phyloP scores from a whole-genome alignment of 2,888 invertebrate genomes.

The Eueremaeus valkanovi region DNA sequence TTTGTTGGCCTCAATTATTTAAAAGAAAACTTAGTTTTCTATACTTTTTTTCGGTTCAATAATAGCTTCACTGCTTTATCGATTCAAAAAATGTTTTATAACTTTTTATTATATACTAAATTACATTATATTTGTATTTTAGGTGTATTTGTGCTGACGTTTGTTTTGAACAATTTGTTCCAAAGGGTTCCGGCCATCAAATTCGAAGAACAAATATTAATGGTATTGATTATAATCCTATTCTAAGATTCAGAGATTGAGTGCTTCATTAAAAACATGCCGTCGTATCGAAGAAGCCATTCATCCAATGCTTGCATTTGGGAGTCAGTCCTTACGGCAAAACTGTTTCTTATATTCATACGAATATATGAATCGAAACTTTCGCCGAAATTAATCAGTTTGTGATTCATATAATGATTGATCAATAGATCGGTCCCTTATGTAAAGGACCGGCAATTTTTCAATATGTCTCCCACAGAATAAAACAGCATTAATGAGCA shows the following conservation, averaged over 20 bases:
- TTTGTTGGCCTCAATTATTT: no score
- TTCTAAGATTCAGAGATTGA: neutral
- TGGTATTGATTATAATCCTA: slow-evolving; percentile 47
- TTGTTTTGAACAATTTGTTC: slow-evolving; percentile 54
- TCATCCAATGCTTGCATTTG: slow-evolving; percentile 1
- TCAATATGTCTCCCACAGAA: neutral
- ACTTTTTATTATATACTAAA: neutral
- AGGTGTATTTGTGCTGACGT: slow-evolving; percentile 56
- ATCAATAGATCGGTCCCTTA: neutral
- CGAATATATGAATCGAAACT: slow-evolving; percentile 1
- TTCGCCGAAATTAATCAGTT: neutral
- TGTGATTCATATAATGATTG: neutral
- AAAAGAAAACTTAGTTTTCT: no score
- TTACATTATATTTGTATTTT: slow-evolving; percentile 41
- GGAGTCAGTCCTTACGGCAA: neutral
- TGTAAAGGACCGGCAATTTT: neutral
- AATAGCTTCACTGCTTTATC: neutral
- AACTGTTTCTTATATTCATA: neutral
- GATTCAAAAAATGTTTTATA: neutral
- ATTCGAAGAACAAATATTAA: slow-evolving; percentile 58
- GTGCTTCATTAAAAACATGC: neutral
- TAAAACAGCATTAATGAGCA: neutral
- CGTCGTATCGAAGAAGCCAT: neutral
- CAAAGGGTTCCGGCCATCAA: slow-evolving; percentile 54
- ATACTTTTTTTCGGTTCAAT: no score